These are phyloP conservation scores for Oreohelix idahoensis DNA, from an alignment of 1,140 invertebrate species.

Conservation along the genomic window DNA sequence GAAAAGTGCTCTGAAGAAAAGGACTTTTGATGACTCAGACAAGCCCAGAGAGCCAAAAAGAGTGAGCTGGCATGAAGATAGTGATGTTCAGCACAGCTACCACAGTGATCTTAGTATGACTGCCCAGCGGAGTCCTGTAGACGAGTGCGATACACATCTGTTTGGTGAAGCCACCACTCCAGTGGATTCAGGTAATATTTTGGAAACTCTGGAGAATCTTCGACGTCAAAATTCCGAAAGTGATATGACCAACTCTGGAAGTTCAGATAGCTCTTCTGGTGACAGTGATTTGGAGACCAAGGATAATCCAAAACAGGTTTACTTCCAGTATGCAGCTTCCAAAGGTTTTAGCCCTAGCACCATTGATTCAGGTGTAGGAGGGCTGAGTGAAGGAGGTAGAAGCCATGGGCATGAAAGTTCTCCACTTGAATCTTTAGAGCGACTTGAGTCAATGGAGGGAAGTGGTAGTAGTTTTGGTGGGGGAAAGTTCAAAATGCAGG, in stretches of 20 bases:
- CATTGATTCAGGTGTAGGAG: slow-evolving; percentile 60
- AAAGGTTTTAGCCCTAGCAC: slow-evolving; percentile 51
- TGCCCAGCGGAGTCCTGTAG: slow-evolving; percentile 47
- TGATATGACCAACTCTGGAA: slow-evolving; percentile 50
- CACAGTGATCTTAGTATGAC: slow-evolving; percentile 49
- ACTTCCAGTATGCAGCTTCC: slow-evolving; percentile 49
- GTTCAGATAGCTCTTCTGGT: slow-evolving; percentile 32
- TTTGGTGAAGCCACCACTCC: slow-evolving; percentile 38
- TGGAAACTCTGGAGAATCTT: slow-evolving; percentile 55
- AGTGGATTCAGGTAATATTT: slow-evolving; percentile 50
- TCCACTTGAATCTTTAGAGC: slow-evolving; percentile 53
- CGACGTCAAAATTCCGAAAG: slow-evolving; percentile 45
- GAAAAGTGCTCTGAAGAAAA: slow-evolving; percentile 38
- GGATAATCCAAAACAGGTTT: slow-evolving; percentile 45
- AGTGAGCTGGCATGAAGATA: slow-evolving; percentile 59
- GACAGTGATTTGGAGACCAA: slow-evolving; percentile 44
- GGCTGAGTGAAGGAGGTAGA: slow-evolving; percentile 36
- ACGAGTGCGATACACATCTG: slow-evolving; percentile 46
- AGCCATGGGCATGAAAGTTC: slow-evolving; percentile 47
- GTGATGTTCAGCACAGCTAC: slow-evolving; percentile 45
- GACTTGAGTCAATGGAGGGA: slow-evolving; percentile 39
- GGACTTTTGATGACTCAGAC: slow-evolving; percentile 17
- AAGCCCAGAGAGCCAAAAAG: slow-evolving; percentile 51
- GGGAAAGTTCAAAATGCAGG: slow-evolving; percentile 12
- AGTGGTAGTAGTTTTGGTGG: slow-evolving; percentile 33